A percentile compares a stretch with the other conserved stretches of the same genome.
phyloP scores from a whole-genome alignment of 2,797 vertebrate species.

The Phoxinus dragarum region DNA sequence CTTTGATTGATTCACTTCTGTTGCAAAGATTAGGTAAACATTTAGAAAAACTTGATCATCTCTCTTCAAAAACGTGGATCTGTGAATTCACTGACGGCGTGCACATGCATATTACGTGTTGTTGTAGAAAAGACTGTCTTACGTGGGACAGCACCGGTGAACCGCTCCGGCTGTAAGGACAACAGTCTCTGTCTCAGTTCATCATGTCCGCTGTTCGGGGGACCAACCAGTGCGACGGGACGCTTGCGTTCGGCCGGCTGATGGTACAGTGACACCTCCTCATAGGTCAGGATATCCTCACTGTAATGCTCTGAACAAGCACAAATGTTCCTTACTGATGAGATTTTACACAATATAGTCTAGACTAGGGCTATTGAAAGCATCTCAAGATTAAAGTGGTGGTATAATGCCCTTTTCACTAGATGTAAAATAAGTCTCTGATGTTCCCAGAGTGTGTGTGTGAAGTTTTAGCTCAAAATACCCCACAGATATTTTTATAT shows the following conservation, averaged over 20 bases:
- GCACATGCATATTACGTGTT: no score
- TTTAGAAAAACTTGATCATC: no score
- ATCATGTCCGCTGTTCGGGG: conserved; percentile 91
- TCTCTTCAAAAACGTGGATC: no score
- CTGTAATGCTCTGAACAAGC: conserved; percentile 81
- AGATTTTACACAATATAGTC: background rate
- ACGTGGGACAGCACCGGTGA: conserved; percentile 92
- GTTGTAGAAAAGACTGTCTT: conserved; percentile 63
- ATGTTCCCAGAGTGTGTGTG: no score
- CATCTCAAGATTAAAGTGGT: background rate
- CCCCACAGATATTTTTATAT: no score
- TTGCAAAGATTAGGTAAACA: no score
- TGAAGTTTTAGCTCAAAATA: no score
- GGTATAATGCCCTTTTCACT: no score
- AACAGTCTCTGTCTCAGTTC: conserved; percentile 90
- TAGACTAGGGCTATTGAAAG: background rate
- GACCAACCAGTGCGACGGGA: conserved; percentile 90
- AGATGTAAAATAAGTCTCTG: no score
- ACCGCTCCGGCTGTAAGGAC: conserved; percentile 86
- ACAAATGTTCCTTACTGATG: background rate
- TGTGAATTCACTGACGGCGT: no score
- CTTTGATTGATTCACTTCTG: no score
- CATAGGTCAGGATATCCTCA: conserved; percentile 93
- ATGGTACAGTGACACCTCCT: conserved; percentile 97
- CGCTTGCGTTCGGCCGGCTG: conserved; percentile 92